These are phyloP conservation scores for Trachops cirrhosus DNA, from an alignment of 2,797 vertebrate species.

Conservation along the genomic window DNA sequence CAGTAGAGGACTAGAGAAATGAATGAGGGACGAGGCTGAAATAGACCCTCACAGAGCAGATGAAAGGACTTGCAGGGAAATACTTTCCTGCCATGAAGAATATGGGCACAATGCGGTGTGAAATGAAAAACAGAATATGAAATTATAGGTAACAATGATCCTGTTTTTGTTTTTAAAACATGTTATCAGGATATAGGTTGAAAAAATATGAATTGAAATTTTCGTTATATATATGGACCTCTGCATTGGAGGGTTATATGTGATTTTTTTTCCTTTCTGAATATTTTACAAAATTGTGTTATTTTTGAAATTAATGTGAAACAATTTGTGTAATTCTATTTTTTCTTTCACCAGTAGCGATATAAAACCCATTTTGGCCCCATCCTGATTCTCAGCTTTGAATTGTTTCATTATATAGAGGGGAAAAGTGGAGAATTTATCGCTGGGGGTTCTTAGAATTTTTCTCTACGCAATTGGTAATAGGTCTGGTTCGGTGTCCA, in stretches of 20 bases:
- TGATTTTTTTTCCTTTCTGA: neutral
- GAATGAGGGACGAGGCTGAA: neutral
- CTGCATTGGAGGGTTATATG: neutral
- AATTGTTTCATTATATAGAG: conserved; percentile 4
- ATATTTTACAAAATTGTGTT: neutral
- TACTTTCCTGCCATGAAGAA: neutral
- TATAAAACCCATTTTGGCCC: neutral
- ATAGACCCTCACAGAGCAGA: neutral
- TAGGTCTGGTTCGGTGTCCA: neutral
- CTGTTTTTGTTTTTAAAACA: neutral
- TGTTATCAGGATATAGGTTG: neutral
- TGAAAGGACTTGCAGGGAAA: neutral
- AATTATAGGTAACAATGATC: neutral
- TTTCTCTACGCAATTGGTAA: neutral
- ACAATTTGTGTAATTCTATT: neutral
- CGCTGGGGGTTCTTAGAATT: neutral
- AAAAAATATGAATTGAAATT: neutral
- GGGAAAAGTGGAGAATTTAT: conserved; percentile 40
- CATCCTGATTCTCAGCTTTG: neutral
- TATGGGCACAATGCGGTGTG: neutral
- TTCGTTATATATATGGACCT: neutral
- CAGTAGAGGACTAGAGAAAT: neutral
- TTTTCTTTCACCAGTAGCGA: neutral
- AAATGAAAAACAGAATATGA: neutral
- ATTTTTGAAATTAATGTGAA: neutral